Evolutionary conservation across 1,140 invertebrate genomes (phyloP), one percentile per base, ranked within the genome.

Genomic region (Meloidogyne chitwoodi): DNA sequence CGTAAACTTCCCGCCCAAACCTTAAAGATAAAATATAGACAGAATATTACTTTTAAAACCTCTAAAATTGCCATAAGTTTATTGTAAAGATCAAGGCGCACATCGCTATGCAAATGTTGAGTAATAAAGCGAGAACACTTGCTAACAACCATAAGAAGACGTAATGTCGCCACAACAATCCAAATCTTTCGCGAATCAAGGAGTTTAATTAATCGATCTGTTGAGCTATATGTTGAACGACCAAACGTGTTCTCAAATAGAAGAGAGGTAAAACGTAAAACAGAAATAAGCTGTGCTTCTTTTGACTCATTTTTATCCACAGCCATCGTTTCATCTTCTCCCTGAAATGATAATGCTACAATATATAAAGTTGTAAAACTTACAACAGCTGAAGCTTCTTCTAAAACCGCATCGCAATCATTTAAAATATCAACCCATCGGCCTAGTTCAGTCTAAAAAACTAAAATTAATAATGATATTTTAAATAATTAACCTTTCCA

Each of bases 161-260:
- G 76, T 14, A 81, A 56, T 6, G 69, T 67, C 4, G 84, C 74
- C 10, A 74, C 70, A 22, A 81, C 65, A 26, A 81, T 79, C 29
- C 66, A 69, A 48, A 74, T 83, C 29, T 81, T 81, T 41, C 78
- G 27, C 6, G 38, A 74, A 41, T 81, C 81, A 6, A 81, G 77
- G 22, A 81, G 62, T 63, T 83, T 73, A 26, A 81, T 62, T 26
- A 81, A 34, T 5, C 68, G 76, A 82, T 67, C 77, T 27, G 83
- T 81, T 8, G 80, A 81, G 5, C 31, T 27, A 44, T 81, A 81
- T 11, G 83, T 68, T 12, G 80, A 81, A n/a, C 80, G 77, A 31
- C 68, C 79, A 61, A 81, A 81, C 4, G 62, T 83, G 68, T 81
- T 81, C 26, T 81, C 80, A 41, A 81, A 81, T 5, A 81, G 63